Base-by-base conservation (phyloP, 2,888 invertebrate genomes). In the Drosophila barbarae region DNA sequence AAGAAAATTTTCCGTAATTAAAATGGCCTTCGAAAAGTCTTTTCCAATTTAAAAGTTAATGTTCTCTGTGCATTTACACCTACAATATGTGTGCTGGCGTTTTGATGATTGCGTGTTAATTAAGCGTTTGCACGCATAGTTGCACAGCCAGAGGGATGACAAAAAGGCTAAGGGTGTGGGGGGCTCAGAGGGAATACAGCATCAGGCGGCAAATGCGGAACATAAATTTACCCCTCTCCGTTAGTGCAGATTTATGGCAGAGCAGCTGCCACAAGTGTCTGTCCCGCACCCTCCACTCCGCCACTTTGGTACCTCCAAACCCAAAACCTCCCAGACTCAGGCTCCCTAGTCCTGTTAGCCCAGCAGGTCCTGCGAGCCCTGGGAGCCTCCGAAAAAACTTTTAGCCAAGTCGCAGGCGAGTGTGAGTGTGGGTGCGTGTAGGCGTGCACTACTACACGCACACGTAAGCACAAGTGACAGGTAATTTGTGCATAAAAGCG, bases 401-500 rank as follows among this genome's bases (percentile, higher is more conserved):
- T 32, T 30, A 52, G 39, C 58, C 57, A 68, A 61, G 58, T 68
- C 39, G 51, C 36, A 18, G 21, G 26, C 21, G 32, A 38, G 28
- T 42, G 23, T 42, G 28, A 15, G 44, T 59, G 30, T 32, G 44
- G n/a, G 30, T 44, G 12, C 44, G 42, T 57, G 38, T 38, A 46
- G 35, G 39, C 44, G 26, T 52, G 46, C 67, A 68, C 51, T 39
- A 46, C 58, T 41, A 54, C 56, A 75, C 57, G 59, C 71, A 68
- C 38, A 74, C 72, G 55, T 70, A 68, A 77, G 68, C 77, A 73
- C 70, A 73, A 82, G 76, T 83, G 84, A 79, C 84, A 79, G 84
- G 84, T 79, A 83, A 79, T 83, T 80, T 80, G 84, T 74, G 81
- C 71, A 83, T 74, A 72, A 75, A 55, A 69, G 67, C 78, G 61